Base-by-base conservation (phyloP, 2,797 vertebrate genomes). In the Naso thynnoides region DNA sequence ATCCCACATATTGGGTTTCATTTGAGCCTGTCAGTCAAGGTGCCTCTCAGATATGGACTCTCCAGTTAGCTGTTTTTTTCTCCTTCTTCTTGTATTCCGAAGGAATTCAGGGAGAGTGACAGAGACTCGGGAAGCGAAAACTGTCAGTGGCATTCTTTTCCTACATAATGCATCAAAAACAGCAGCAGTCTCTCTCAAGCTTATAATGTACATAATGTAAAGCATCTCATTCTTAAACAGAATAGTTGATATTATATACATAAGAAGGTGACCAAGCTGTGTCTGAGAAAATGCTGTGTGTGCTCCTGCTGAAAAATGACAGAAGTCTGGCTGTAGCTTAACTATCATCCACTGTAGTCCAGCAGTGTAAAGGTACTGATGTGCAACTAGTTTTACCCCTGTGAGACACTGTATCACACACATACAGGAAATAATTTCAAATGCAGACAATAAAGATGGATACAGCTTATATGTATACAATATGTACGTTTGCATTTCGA, bases 21-120 rank as follows among this genome's bases (percentile, higher is more conserved):
- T 93, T 93, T 92, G 81, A 86, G 82, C 57, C 89, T 88, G 92
- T 92, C 93, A 94, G 85, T 94, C 90, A 93, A 87, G 79, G 78
- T 81, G 76, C 77, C 89, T 76, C 88, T 88, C 91, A 91, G 83
- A 91, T 92, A 91, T 72, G 53, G 74, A 87, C 82, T 89, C 85
- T 63, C 70, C 82, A 86, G 88, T 93, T 92, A 86, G 87, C 70
- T 29, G 70, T 74, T 86, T 87, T 76, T 86, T 87, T 84, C 62
- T 41, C 62, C 59, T 67, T 70, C 60, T 71, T 57, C 66, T 78
- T 31, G 3, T 76, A 84, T 90, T 93, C 80, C 84, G 80, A 86
- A 79, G 88, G 82, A 84, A 92, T 90, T 87, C 82, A 80, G 81
- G 63, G 62, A 63, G 79, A 85, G 73, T 88, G 91, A 90, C 85